A percentile compares a stretch with the other conserved stretches of the same genome.
Conservation (phyloP, 2,113 vertebrate genomes). For the Fregata magnificens region DNA sequence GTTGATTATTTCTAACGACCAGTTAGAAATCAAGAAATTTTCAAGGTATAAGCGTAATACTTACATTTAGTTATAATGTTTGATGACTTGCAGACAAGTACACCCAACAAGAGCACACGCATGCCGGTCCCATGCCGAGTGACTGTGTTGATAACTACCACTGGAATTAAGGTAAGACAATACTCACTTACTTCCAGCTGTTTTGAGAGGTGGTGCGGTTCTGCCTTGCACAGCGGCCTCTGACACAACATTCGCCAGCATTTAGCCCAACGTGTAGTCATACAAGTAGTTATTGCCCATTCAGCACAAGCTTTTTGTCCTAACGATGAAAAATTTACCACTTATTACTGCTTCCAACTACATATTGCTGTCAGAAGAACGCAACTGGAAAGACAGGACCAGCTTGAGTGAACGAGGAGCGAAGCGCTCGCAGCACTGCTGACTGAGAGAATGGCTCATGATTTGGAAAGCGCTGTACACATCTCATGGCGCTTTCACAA, state of each 20-base stretch:
- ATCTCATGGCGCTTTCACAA: neutral
- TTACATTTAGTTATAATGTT: too few relatives aligned
- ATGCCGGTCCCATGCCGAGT: fast-evolving
- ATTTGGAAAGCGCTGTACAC: fast-evolving
- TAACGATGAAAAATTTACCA: neutral
- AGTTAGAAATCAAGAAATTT: neutral
- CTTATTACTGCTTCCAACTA: neutral
- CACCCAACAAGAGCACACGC: fast-evolving
- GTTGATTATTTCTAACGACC: neutral
- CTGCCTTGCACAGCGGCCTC: too few relatives aligned
- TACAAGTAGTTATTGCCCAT: neutral
- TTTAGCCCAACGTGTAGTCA: neutral
- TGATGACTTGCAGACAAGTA: neutral
- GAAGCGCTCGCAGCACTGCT: fast-evolving
- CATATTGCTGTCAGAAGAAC: fast-evolving
- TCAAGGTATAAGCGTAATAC: neutral
- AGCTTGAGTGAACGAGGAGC: neutral
- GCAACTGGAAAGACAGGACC: too few relatives aligned
- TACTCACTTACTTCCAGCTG: neutral
- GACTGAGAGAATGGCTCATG: neutral
- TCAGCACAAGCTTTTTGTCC: neutral
- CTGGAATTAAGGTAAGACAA: too few relatives aligned
- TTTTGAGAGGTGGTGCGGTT: neutral
- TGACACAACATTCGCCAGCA: neutral
- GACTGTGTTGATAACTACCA: fast-evolving